Conservation (phyloP, 53 echinoderm and acorn worm genomes). For the Arbacia lixula region DNA sequence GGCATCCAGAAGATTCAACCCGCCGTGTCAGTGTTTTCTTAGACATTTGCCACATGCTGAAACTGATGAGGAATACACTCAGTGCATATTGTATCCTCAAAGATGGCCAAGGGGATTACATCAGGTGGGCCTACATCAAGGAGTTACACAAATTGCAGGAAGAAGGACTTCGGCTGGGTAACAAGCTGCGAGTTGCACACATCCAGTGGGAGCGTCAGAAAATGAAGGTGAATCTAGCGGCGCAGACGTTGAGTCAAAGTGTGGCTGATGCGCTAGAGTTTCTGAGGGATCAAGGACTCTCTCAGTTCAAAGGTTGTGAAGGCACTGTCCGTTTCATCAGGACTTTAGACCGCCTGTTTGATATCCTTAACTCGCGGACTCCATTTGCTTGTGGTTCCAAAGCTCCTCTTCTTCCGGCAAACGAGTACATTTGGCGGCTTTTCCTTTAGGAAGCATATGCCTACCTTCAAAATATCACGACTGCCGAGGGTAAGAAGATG, state of each 20-base stretch:
- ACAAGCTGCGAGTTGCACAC: constrained; percentile 66
- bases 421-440: constrained; percentile 37
- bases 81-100: constrained; percentile 9
- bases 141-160: constrained; percentile 67
- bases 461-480: constrained; percentile 29
- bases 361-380: constrained; percentile 61
- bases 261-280: constrained; percentile 75
- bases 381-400: constrained; percentile 55
- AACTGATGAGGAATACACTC: constrained; percentile 53
- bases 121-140: constrained; percentile 56
- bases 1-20: constrained; percentile 45
- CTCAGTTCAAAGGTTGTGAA: constrained; percentile 51
- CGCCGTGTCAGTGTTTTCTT: constrained; percentile 56
- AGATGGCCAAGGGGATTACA: neutral
- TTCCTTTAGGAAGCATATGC: constrained; percentile 31
- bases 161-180: constrained; percentile 64
- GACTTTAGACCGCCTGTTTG: constrained; percentile 59
- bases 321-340: constrained; percentile 58
- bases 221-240: constrained; percentile 72
- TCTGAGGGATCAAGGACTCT: constrained; percentile 15
- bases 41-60: constrained; percentile 76
- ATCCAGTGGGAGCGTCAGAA: constrained; percentile 67
- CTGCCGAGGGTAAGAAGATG: constrained; percentile 17
- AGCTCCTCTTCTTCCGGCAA: constrained; percentile 34
- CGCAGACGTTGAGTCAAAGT: constrained; percentile 63